Conservation (phyloP, 2,113 vertebrate genomes). For the Etia nguti region DNA sequence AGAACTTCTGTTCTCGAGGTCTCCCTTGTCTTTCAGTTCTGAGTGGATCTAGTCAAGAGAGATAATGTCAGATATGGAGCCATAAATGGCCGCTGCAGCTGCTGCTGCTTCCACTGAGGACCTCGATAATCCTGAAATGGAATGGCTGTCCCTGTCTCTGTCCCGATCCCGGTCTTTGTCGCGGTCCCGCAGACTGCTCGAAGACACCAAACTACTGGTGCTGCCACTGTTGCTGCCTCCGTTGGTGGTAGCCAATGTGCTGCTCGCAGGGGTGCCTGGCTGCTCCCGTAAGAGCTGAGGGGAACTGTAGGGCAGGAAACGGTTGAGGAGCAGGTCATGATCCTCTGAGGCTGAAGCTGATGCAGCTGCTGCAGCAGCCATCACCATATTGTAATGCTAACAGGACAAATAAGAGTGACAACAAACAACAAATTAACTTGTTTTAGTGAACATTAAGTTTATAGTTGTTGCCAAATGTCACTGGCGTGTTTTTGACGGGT, state of each 20-base stretch:
- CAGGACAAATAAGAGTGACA: neutral
- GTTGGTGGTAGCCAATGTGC: conserved; percentile 82
- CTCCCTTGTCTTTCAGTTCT: conserved; percentile 58
- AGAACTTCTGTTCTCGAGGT: conserved; percentile 29
- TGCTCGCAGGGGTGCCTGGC: conserved; percentile 80
- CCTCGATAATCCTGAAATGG: conserved; percentile 76
- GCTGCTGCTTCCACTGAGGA: conserved; percentile 82
- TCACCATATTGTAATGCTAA: conserved; percentile 96
- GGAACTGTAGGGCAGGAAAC: conserved; percentile 91
- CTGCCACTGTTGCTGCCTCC: conserved; percentile 87
- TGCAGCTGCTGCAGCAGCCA: conserved; percentile 89
- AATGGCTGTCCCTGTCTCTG: conserved; percentile 79
- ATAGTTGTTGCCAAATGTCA: neutral
- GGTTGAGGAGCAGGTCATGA: conserved; percentile 87
- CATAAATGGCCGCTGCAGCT: conserved; percentile 85
- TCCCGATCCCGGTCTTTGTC: conserved; percentile 79
- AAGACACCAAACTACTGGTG: conserved; percentile 94
- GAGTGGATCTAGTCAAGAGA: conserved; percentile 86
- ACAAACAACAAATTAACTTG: neutral
- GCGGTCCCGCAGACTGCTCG: conserved; percentile 87
- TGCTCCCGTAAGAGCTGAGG: conserved; percentile 93
- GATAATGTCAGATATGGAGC: conserved; percentile 96
- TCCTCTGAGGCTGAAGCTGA: conserved; percentile 85
- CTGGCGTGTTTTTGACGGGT: neutral
- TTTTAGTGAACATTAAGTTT: neutral